These are phyloP conservation scores for Drosophila fulvimacula DNA, from an alignment of 2,888 invertebrate genomes.

Conservation along the genomic window DNA sequence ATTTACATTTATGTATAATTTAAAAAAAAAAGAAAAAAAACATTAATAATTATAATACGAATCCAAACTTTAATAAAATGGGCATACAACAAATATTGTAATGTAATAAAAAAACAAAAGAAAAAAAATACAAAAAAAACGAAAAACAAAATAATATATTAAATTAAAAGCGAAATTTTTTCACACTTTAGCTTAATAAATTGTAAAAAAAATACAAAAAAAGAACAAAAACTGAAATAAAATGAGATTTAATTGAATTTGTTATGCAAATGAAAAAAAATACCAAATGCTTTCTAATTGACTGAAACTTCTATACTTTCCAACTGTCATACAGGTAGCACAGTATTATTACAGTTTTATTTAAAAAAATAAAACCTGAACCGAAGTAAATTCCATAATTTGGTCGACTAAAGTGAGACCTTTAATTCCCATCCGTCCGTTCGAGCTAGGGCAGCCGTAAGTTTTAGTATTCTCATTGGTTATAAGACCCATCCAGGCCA, in stretches of 20 bases:
- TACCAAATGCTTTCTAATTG: background rate
- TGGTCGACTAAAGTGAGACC: too few relatives aligned
- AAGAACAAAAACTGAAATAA: slow-evolving; percentile 82
- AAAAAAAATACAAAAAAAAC: slow-evolving; percentile 63
- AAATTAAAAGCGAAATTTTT: slow-evolving; percentile 85
- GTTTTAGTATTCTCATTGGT: background rate
- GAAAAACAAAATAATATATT: slow-evolving; percentile 70
- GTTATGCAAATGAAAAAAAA: slow-evolving; percentile 84
- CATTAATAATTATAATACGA: slow-evolving; percentile 54
- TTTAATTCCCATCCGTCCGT: background rate
- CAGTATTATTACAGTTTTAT: background rate
- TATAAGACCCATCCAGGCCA: background rate
- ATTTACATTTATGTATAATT: slow-evolving; percentile 79
- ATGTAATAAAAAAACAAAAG: slow-evolving; percentile 70
- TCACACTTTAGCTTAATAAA: slow-evolving; percentile 85
- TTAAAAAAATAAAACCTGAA: too few relatives aligned
- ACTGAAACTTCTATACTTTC: background rate
- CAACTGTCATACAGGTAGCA: slow-evolving; percentile 1
- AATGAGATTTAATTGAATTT: slow-evolving; percentile 85
- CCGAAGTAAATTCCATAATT: background rate
- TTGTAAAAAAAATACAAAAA: slow-evolving; percentile 83
- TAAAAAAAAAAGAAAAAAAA: slow-evolving; percentile 51
- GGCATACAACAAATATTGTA: slow-evolving; percentile 76
- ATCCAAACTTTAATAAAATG: slow-evolving; percentile 60
- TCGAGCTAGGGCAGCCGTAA: background rate